phyloP scores from a whole-genome alignment of 2,888 invertebrate species.

The Polylopha cassiicola region DNA sequence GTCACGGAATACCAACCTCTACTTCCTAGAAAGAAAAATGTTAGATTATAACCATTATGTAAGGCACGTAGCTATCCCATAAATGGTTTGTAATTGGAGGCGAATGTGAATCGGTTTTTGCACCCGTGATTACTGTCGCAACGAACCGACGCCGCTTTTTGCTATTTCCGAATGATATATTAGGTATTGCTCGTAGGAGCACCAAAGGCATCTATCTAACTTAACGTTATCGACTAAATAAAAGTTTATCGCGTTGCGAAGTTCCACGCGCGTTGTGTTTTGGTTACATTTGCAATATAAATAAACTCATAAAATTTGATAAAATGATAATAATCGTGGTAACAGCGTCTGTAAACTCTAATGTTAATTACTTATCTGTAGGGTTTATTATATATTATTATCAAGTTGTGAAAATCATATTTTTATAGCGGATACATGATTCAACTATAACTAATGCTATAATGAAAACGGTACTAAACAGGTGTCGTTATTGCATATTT shows the following conservation, averaged over 20 bases:
- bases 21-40: slow-evolving; percentile 36
- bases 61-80: slow-evolving; percentile 60
- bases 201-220: too few species aligned
- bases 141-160: slow-evolving; percentile 64
- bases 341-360: too few species aligned
- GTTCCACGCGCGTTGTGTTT: too few species aligned
- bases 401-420: too few species aligned
- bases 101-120: slow-evolving; percentile 60
- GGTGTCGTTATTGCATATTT: slow-evolving; percentile 10
- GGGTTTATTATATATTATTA: too few species aligned
- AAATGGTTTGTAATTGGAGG: slow-evolving; percentile 72
- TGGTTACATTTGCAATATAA: too few species aligned
- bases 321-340: too few species aligned
- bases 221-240: too few species aligned
- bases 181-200: too few species aligned
- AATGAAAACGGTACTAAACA: slow-evolving; percentile 7
- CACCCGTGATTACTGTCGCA: slow-evolving; percentile 59
- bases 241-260: too few species aligned
- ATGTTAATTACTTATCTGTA: too few species aligned
- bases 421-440: slow-evolving; percentile 11
- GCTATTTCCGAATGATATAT: slow-evolving; percentile 63
- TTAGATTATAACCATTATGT: slow-evolving; percentile 61
- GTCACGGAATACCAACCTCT: slow-evolving; percentile 23
- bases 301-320: too few species aligned
- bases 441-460: slow-evolving; percentile 4